A percentile compares a stretch with the other conserved stretches of the same genome.
phyloP scores from a whole-genome alignment of 2,888 invertebrate species.

The Gastrophysa polygoni region DNA sequence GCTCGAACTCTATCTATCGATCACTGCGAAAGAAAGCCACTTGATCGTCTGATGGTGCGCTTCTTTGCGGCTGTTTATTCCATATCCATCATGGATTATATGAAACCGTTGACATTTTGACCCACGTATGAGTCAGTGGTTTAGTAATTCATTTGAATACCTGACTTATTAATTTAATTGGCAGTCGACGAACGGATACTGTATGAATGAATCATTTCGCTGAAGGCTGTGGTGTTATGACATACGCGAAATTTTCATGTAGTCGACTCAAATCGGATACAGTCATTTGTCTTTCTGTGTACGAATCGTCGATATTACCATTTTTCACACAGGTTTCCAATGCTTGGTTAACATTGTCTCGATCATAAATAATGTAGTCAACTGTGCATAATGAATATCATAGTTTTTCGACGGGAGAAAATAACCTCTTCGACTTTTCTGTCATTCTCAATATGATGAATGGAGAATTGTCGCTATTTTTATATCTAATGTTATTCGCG shows the following conservation, averaged over 20 bases:
- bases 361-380: not conserved
- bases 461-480: not conserved
- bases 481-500: too few species aligned
- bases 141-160: conserved; percentile 19
- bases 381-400: not conserved
- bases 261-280: not conserved
- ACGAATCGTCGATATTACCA: not conserved
- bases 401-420: not conserved
- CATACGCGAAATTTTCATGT: conserved; percentile 8
- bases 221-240: conserved; percentile 2
- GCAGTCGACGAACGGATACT: conserved; percentile 11
- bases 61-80: conserved; percentile 7
- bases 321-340: not conserved
- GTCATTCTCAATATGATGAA: not conserved
- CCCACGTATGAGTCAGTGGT: conserved; percentile 16
- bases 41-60: conserved; percentile 6
- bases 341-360: not conserved
- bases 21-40: not conserved
- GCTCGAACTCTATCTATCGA: too few species aligned
- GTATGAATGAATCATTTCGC: conserved; percentile 12
- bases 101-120: conserved; percentile 17
- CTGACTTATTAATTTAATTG: conserved; percentile 13
- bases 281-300: conserved; percentile 1
- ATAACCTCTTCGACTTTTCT: not conserved
- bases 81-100: conserved; percentile 3